Evolutionary conservation across 1,140 invertebrate species (phyloP), one percentile per base, ranked within the genome.

Genomic region (Coenobita brevimanus): DNA sequence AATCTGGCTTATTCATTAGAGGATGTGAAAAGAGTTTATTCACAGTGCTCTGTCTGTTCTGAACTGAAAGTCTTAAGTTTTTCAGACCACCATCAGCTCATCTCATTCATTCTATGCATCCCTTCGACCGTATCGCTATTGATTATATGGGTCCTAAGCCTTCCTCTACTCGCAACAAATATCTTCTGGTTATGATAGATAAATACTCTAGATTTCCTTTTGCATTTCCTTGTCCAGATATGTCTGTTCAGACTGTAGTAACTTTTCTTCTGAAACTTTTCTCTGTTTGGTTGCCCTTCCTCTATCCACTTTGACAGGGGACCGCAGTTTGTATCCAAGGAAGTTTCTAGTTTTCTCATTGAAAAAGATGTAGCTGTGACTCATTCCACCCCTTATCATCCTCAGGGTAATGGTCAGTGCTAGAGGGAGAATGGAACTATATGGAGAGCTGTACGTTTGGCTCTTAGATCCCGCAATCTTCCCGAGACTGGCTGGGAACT

Each of bases 401-500:
- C 46, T 17, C 71, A 75, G 21, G 71, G 71, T 17, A 75, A 75
- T 41, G 71, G 71, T 6, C 71, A 75, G 38, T 75, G 71, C n/a
- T 27, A 75, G 36, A 36, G 71, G 21, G 71, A 36, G 6, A 75
- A 75, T 75, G 71, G 36, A 3, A 75, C 27, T n/a, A 75, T 75
- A 17, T 75, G 33, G 71, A 75, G n/a, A 38, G 71, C 71, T 4
- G 38, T 75, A 27, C 38, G 71, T 8, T 41, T 75, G 27, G 36
- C 71, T 38, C 71, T 75, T 38, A 3, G 43, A 27, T 41, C 36
- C 41, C 71, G 27, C 43, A 41, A 41, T 21, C 33, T 41, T 3
- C n/a, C n/a, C n/a, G n/a, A n/a, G n/a, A n/a, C n/a, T n/a, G n/a
- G n/a, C n/a, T n/a, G n/a, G n/a, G n/a, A n/a, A n/a, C n/a, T n/a